phyloP scores from a whole-genome alignment of 1,140 invertebrate genomes.

The Sarcophaga bullata region DNA sequence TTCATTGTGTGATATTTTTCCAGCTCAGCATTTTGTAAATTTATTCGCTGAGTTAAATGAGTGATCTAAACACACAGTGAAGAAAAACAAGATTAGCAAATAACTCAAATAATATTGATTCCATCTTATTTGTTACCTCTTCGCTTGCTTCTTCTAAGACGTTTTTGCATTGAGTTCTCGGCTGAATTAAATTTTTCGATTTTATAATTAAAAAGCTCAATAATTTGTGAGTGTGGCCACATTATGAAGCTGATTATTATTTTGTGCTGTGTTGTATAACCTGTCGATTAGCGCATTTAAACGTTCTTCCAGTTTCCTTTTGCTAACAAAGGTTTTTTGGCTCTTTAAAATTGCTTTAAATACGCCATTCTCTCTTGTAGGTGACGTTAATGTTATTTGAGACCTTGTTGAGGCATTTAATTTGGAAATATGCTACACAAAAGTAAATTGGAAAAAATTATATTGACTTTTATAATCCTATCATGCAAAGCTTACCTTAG shows the following conservation, averaged over 20 bases:
- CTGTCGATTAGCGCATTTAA: slow-evolving; percentile 53
- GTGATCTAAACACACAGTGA: slow-evolving; percentile 47
- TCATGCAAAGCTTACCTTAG: slow-evolving; percentile 53
- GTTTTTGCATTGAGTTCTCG: slow-evolving; percentile 51
- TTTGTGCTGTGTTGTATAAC: slow-evolving; percentile 52
- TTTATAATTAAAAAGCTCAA: slow-evolving; percentile 62
- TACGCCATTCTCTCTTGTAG: slow-evolving; percentile 55
- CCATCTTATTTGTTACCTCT: slow-evolving; percentile 33
- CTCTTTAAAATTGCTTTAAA: slow-evolving; percentile 56
- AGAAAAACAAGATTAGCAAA: background rate
- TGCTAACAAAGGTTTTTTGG: slow-evolving; percentile 58
- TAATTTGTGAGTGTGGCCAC: slow-evolving; percentile 59
- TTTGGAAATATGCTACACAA: slow-evolving; percentile 52
- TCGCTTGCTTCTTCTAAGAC: slow-evolving; percentile 58
- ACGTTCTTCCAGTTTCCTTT: slow-evolving; percentile 56
- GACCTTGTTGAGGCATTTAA: slow-evolving; percentile 45
- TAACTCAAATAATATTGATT: background rate
- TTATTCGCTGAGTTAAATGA: slow-evolving; percentile 51
- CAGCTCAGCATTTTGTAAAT: slow-evolving; percentile 59
- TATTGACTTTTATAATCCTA: background rate
- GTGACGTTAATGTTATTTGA: background rate
- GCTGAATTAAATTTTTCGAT: slow-evolving; percentile 56
- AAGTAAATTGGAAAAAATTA: background rate
- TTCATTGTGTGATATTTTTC: slow-evolving; percentile 60
- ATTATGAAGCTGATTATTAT: slow-evolving; percentile 56